These are phyloP conservation scores for Leptothorax acervorum DNA, from an alignment of 2,888 invertebrate species.

Conservation along the genomic window DNA sequence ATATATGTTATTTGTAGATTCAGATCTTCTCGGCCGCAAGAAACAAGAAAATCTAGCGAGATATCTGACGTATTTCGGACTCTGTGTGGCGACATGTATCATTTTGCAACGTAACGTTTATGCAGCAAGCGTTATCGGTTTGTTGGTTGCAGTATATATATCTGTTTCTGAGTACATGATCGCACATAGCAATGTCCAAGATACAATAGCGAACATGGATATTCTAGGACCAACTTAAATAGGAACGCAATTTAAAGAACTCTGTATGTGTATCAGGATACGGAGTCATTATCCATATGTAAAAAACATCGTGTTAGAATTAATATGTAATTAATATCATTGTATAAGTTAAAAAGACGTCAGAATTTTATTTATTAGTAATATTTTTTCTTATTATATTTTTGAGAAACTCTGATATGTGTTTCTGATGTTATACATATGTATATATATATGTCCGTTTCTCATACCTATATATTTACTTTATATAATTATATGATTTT, in stretches of 20 bases:
- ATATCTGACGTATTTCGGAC: slow-evolving; percentile 94
- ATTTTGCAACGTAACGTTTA: slow-evolving; percentile 93
- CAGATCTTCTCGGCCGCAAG: slow-evolving; percentile 85
- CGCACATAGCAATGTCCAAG: slow-evolving; percentile 79
- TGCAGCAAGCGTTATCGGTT: slow-evolving; percentile 92
- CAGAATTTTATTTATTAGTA: slow-evolving; percentile 11
- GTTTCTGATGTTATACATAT: not conserved
- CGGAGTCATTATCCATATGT: not conserved
- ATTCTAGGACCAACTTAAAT: slow-evolving; percentile 72
- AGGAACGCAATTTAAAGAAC: slow-evolving; percentile 13
- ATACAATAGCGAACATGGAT: slow-evolving; percentile 79
- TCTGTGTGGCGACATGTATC: slow-evolving; percentile 94
- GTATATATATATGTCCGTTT: not conserved
- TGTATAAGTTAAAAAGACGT: not conserved
- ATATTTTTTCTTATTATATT: not conserved
- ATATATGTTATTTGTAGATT: slow-evolving; percentile 65
- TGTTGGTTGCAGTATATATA: slow-evolving; percentile 93
- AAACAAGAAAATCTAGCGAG: slow-evolving; percentile 88
- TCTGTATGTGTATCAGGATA: not conserved
- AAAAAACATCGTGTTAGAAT: slow-evolving; percentile 17
- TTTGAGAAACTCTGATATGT: not conserved
- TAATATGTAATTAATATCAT: not conserved
- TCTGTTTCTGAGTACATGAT: slow-evolving; percentile 93
- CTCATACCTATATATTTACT: not conserved
- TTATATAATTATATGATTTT: not conserved